These are phyloP conservation scores for Cheilosia vulpina DNA, from an alignment of 2,888 invertebrate species.

Conservation along the genomic window DNA sequence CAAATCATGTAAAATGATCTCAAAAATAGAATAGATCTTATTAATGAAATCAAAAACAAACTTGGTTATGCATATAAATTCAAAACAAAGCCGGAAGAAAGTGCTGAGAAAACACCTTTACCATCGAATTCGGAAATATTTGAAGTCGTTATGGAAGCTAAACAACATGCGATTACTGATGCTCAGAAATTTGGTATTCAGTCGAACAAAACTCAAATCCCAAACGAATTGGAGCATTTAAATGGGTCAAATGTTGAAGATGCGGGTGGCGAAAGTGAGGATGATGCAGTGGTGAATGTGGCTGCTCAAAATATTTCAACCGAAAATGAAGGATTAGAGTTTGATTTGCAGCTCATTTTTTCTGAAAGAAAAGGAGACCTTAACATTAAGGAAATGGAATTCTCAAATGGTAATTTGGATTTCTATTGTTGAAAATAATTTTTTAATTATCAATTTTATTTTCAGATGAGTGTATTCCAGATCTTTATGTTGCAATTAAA, in stretches of 20 bases:
- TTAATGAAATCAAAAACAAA: constrained; percentile 6
- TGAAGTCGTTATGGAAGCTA: background rate
- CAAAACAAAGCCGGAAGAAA: background rate
- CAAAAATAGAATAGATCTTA: constrained; percentile 1
- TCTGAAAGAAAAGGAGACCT: constrained; percentile 5
- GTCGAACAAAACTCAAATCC: background rate
- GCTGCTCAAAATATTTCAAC: background rate
- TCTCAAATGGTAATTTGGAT: background rate
- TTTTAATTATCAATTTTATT: background rate
- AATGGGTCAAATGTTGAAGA: background rate
- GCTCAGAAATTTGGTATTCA: background rate
- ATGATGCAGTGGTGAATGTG: background rate
- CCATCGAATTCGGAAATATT: background rate
- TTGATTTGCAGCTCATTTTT: background rate
- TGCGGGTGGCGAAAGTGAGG: background rate
- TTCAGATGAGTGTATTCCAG: background rate
- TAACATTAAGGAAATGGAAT: background rate
- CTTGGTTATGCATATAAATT: constrained; percentile 4
- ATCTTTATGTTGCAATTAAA: background rate
- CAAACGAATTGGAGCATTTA: background rate
- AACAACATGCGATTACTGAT: background rate
- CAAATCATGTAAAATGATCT: constrained; percentile 1
- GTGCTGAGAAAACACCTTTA: background rate
- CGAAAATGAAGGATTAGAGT: background rate
- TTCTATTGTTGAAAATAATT: background rate